Base-by-base conservation (phyloP, 2,797 vertebrate genomes). In the Lutjanus campechanus region DNA sequence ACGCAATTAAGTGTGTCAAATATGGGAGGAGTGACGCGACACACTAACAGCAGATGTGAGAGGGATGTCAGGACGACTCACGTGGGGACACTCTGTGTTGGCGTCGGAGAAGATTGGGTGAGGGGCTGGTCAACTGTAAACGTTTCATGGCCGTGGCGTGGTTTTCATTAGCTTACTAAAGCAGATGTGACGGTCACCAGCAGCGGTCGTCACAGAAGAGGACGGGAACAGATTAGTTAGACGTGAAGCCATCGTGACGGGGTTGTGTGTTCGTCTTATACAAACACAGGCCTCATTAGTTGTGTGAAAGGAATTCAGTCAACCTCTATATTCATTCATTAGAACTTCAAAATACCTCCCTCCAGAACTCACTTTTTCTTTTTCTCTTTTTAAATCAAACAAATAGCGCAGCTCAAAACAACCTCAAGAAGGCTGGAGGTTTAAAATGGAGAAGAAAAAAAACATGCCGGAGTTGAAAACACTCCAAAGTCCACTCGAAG, bases 151-250 rank as follows among this genome's bases (percentile, higher is more conserved):
- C 17, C 11, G 11, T 11, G 46, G 20, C 22, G 59, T n/a, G 66
- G 36, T 62, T 84, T 80, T 81, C 85, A 85, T 88, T 61, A 80
- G 80, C 68, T 1, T 1, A 25, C 69, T 66, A 53, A 77, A 86
- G 79, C 85, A 92, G 85, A 86, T 85, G 86, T 88, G 87, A 85
- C 68, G 79, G 85, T 90, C 74, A 77, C 44, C 60, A 13, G 83
- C 69, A 25, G 59, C 17, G 53, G 77, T 55, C 62, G 36, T 41
- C 63, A 8, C 60, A n/a, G 56, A 55, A 29, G 53, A 53, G 8
- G 17, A 20, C 11, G 17, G 6, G 5, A 16, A 68, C 55, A 7
- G 49, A 62, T 63, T 49, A 19, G 66, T 73, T 49, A 1, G 54
- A 10, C 63, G 79, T 61, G 68, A 81, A 75, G 69, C 54, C 65